Base-by-base conservation (phyloP, 2,888 invertebrate species). In the Hybos culiciformis region DNA sequence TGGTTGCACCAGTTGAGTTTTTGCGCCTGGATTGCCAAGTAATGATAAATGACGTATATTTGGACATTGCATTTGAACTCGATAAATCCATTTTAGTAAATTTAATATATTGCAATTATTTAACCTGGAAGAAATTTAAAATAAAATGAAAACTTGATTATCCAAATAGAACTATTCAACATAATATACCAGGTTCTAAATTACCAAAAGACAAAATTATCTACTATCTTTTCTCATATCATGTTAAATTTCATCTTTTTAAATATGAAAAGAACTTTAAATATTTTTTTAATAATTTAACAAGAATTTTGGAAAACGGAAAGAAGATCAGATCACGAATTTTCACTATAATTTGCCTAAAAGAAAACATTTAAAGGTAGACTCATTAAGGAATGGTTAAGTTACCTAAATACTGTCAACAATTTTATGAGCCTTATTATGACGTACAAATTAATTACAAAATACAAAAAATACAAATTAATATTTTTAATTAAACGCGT, bases 21-120 rank as follows among this genome's bases (percentile, higher is more conserved):
- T 85, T 5, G 54, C 55, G 1, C 83, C 85, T 0, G 78, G 75
- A 63, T 91, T 91, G 17, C 87, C 87, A 87, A 91, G 62, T 19
- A 61, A 69, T 14, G 85, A 84, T 1, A 91, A 65, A 58, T 80
- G 80, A 54, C 74, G 74, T 20, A 91, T 64, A 53, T 78, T 77
- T 0, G 88, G 83, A 51, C 83, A 78, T 2, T 82, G 77, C 36
- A 74, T 69, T 50, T 77, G 73, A 46, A 87, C 68, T 54, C 76
- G 77, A 48, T 75, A 74, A 41, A 83, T 72, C 75, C 83, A 87
- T 12, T 80, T 80, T 61, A 78, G 78, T 4, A 90, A 60, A 11
- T 70, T 69, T 15, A 64, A 58, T 43, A 80, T 74, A 53, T 76
- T 73, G 55, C 80, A 80, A 51, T 76, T 73, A 55, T 80, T 80